Conservation (phyloP, 1,140 invertebrate species). For the Pachypsylla venusta region DNA sequence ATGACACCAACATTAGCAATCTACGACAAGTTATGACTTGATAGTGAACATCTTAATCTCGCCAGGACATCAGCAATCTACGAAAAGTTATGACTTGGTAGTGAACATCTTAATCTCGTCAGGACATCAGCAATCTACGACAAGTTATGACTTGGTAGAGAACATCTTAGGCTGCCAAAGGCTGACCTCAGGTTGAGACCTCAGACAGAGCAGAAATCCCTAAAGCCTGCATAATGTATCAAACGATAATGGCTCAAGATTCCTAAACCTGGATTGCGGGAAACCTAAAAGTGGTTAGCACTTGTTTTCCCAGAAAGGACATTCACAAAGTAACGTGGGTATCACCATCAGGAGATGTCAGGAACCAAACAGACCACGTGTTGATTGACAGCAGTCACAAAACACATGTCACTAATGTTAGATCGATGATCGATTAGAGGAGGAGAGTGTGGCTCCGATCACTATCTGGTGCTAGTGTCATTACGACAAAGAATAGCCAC, state of each 20-base stretch:
- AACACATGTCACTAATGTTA: slow-evolving; percentile 15
- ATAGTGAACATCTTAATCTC: no score
- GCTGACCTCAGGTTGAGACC: no score
- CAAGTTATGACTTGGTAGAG: no score
- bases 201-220: no score
- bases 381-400: slow-evolving; percentile 16
- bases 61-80: no score
- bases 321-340: slow-evolving; percentile 23
- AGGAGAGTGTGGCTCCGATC: slow-evolving; percentile 16
- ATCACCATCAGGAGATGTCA: slow-evolving; percentile 15
- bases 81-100: no score
- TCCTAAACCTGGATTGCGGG: slow-evolving; percentile 18
- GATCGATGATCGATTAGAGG: slow-evolving; percentile 14
- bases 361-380: slow-evolving; percentile 21
- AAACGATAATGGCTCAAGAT: slow-evolving; percentile 20
- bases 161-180: no score
- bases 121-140: no score
- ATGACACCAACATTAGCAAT: no score
- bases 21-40: no score
- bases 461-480: slow-evolving; percentile 18
- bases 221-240: slow-evolving; percentile 25
- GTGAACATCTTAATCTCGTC: no score
- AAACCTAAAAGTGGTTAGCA: slow-evolving; percentile 19
- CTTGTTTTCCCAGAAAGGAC: slow-evolving; percentile 19
- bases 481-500: slow-evolving; percentile 6